Evolutionary conservation across 2,888 invertebrate genomes (phyloP).

Genomic region (Drosophila merina): DNA sequence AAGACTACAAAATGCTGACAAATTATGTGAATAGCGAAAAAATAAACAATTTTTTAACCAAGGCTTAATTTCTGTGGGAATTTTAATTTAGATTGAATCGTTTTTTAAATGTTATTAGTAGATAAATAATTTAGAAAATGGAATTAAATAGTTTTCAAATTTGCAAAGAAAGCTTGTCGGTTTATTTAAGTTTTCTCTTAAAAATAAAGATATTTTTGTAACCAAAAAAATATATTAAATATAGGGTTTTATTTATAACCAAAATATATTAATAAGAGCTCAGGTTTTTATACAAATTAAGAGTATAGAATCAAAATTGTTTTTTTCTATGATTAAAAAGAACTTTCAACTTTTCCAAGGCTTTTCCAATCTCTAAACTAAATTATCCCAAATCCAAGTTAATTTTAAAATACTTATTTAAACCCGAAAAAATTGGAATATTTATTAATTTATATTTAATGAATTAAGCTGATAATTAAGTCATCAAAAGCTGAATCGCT

Average conservation of each 20-base stretch:
- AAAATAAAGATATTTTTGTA: too few relatives aligned
- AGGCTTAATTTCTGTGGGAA: neutral
- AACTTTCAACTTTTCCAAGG: too few relatives aligned
- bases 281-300: too few relatives aligned
- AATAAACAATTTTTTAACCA: neutral
- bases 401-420: neutral
- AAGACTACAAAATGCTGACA: constrained; percentile 13
- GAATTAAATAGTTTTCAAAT: too few relatives aligned
- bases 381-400: neutral
- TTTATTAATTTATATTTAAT: constrained; percentile 7
- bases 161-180: too few relatives aligned
- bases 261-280: too few relatives aligned
- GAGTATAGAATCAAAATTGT: too few relatives aligned
- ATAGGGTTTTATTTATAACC: too few relatives aligned
- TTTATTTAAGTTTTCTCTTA: too few relatives aligned
- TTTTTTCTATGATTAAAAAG: too few relatives aligned
- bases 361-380: too few relatives aligned
- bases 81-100: neutral
- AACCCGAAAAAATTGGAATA: constrained; percentile 8
- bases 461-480: constrained; percentile 31
- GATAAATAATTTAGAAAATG: neutral
- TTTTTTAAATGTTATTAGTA: neutral
- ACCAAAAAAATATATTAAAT: too few relatives aligned
- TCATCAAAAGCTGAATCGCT: constrained; percentile 15
- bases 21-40: constrained; percentile 10